Conservation (phyloP, 2,888 invertebrate species). For the Theretra japonica region DNA sequence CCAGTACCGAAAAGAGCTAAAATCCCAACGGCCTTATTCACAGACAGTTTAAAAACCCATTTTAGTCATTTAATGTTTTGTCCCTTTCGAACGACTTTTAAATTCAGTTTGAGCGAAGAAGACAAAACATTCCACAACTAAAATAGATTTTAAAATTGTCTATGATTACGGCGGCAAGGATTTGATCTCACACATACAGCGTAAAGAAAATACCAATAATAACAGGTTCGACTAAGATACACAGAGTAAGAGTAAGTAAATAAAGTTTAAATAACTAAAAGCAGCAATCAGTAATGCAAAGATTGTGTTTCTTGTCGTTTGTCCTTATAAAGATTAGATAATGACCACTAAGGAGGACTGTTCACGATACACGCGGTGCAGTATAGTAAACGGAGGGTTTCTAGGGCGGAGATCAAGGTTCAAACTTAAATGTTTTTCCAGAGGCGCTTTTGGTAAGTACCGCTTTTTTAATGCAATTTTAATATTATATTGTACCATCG, state of each 20-base stretch:
- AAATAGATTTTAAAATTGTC: too few species aligned
- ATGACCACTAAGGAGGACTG: not conserved
- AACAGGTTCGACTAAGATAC: not conserved
- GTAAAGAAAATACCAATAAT: not conserved
- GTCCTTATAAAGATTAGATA: slow-evolving; percentile 21
- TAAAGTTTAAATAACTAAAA: slow-evolving; percentile 15
- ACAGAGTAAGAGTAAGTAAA: not conserved
- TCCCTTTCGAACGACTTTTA: too few species aligned
- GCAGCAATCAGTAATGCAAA: slow-evolving; percentile 22
- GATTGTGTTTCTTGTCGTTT: slow-evolving; percentile 16
- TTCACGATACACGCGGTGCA: not conserved
- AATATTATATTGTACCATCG: not conserved
- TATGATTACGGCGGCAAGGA: too few species aligned
- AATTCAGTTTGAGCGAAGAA: too few species aligned
- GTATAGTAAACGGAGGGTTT: not conserved
- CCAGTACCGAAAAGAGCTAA: too few species aligned
- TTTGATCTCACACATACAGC: too few species aligned
- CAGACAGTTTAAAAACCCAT: too few species aligned
- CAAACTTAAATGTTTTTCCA: not conserved
- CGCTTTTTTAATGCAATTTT: not conserved
- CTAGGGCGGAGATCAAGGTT: slow-evolving; percentile 12
- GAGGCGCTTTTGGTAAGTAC: not conserved
- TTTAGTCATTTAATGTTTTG: too few species aligned
- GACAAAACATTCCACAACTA: too few species aligned
- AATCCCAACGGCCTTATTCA: too few species aligned